Percentiles rank a stretch among this genome's conserved stretches.
These are phyloP conservation scores for Zaprionus africanus DNA, from an alignment of 1,140 invertebrate species.

Conservation along the genomic window DNA sequence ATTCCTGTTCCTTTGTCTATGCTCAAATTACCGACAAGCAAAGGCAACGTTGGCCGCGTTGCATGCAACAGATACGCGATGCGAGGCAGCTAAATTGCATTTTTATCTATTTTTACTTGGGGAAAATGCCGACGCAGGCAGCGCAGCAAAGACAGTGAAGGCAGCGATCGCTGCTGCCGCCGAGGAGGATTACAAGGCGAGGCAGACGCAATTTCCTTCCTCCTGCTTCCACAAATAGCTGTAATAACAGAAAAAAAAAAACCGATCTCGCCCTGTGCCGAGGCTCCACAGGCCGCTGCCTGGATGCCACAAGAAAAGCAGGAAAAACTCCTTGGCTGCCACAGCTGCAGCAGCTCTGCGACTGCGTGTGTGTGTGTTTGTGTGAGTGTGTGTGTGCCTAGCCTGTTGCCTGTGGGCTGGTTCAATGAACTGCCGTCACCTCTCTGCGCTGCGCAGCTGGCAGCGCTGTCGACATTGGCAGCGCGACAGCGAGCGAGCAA, in stretches of 20 bases:
- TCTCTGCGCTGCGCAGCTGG: conserved; percentile 67
- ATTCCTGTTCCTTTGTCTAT: conserved; percentile 82
- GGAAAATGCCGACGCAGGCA: conserved; percentile 62
- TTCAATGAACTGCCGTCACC: conserved; percentile 80
- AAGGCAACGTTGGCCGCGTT: conserved; percentile 3
- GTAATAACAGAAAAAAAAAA: conserved; percentile 74
- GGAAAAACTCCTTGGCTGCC: conserved; percentile 77
- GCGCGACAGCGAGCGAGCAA: conserved; percentile 31
- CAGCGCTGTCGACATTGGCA: conserved; percentile 23
- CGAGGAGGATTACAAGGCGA: conserved; percentile 71
- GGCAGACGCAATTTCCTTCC: conserved; percentile 68
- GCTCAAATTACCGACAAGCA: conserved; percentile 71
- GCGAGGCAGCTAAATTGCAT: conserved; percentile 68
- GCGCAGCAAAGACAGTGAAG: conserved; percentile 7
- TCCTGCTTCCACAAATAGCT: conserved; percentile 66
- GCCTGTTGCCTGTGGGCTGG: conserved; percentile 51
- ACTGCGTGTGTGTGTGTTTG: conserved; percentile 12
- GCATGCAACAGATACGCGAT: conserved; percentile 44
- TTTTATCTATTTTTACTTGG: conserved; percentile 79
- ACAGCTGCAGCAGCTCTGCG: conserved; percentile 22
- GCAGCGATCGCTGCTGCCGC: conserved; percentile 31
- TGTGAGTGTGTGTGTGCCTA: conserved; percentile 27
- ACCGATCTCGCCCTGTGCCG: conserved; percentile 42
- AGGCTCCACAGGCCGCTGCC: conserved; percentile 13
- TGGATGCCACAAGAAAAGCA: conserved; percentile 78